Conservation (phyloP, 2,888 invertebrate genomes). For the Oegoconia quadripuncta region DNA sequence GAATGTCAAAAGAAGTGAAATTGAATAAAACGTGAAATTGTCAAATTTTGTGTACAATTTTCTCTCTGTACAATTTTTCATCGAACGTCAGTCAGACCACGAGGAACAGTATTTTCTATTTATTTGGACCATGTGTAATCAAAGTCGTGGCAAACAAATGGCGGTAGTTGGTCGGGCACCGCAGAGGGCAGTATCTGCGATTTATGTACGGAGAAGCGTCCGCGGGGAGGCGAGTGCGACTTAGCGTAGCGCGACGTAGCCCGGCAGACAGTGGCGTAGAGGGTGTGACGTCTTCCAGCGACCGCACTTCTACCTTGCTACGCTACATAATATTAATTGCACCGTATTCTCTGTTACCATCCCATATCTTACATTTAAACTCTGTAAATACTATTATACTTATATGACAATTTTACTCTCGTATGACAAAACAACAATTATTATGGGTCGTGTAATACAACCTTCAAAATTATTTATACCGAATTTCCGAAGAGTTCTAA, state of each 20-base stretch:
- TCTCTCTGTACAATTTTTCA: slow-evolving; percentile 4
- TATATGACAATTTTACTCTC: too few relatives aligned
- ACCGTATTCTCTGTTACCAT: neutral
- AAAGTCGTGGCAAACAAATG: slow-evolving; percentile 68
- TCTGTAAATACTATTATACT: too few relatives aligned
- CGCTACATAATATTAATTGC: neutral
- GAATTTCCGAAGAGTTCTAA: too few relatives aligned
- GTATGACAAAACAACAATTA: neutral
- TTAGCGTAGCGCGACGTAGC: neutral
- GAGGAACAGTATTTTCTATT: slow-evolving; percentile 20
- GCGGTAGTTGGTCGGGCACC: slow-evolving; percentile 60
- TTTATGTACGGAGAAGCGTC: slow-evolving; percentile 52
- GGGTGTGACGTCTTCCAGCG: slow-evolving; percentile 4
- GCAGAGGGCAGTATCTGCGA: slow-evolving; percentile 67
- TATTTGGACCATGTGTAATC: slow-evolving; percentile 54
- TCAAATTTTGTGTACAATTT: too few relatives aligned
- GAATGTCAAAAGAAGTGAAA: too few relatives aligned
- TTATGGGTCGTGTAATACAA: neutral
- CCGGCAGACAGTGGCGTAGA: neutral
- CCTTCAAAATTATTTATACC: too few relatives aligned
- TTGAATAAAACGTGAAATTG: too few relatives aligned
- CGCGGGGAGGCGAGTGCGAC: slow-evolving; percentile 3
- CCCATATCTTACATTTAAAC: neutral
- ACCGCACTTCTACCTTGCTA: neutral
- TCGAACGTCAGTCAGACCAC: too few relatives aligned